Evolutionary conservation across 2,113 vertebrate genomes (phyloP).

Genomic region (Acrocephalus arundinaceus): DNA sequence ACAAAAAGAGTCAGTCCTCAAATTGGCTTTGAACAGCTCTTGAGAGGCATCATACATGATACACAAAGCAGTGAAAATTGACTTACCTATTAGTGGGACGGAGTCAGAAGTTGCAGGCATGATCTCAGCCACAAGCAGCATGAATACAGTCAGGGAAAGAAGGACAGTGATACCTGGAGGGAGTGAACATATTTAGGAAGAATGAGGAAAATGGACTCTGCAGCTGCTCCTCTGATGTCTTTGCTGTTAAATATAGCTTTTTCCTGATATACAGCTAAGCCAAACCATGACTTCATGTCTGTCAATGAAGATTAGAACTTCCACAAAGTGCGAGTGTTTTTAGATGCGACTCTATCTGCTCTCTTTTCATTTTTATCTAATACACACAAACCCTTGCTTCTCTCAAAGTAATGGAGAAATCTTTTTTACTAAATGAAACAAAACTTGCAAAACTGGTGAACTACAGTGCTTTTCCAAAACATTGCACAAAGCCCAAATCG

Average conservation of each 20-base stretch:
- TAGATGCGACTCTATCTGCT: neutral
- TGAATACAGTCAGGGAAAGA: slow-evolving; percentile 90
- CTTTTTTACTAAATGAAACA: neutral
- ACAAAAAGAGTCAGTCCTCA: neutral
- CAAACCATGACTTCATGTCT: neutral
- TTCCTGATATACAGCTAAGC: neutral
- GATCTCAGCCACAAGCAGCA: slow-evolving; percentile 91
- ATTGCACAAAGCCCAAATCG: neutral
- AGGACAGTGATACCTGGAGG: slow-evolving; percentile 87
- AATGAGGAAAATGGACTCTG: neutral
- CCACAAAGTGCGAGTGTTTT: neutral
- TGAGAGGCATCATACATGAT: neutral
- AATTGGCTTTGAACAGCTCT: neutral
- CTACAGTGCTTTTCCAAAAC: neutral
- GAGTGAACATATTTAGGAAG: neutral
- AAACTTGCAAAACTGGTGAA: neutral
- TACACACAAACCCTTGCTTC: neutral
- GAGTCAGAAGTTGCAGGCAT: slow-evolving; percentile 94
- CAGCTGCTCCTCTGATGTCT: neutral
- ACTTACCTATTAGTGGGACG: slow-evolving; percentile 87
- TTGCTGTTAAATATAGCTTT: neutral
- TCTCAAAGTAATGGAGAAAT: neutral
- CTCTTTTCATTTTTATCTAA: neutral
- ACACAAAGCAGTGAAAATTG: neutral
- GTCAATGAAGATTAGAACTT: neutral